Evolutionary conservation across 2,797 vertebrate genomes (phyloP).

Genomic region (Brotula barbata): DNA sequence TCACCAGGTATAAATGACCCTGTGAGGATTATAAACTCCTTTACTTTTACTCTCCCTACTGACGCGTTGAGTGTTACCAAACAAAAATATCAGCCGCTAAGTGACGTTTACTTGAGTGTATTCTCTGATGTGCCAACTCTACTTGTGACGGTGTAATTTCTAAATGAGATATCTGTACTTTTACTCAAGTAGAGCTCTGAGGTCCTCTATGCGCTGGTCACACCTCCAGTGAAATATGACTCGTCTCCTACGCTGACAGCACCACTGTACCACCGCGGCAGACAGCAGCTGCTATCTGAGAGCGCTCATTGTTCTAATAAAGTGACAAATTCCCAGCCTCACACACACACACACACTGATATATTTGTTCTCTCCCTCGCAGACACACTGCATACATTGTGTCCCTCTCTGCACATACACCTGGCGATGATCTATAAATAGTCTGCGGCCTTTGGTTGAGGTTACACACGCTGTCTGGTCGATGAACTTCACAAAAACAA

Average conservation of each 20-base stretch:
- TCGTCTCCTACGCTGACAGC: constrained; percentile 24
- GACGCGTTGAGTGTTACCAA: no score
- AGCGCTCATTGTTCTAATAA: constrained; percentile 53
- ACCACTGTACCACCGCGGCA: constrained; percentile 8
- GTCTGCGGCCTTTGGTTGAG: constrained; percentile 21
- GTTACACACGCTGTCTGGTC: constrained; percentile 41
- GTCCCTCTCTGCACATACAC: constrained; percentile 32
- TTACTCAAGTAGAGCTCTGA: no score
- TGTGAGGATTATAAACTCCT: no score
- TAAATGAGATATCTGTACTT: no score
- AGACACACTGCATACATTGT: constrained; percentile 15
- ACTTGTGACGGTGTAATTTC: no score
- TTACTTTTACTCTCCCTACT: no score
- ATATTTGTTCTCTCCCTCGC: not conserved
- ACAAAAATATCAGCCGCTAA: no score
- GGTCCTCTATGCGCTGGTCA: no score
- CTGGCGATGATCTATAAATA: constrained; percentile 61
- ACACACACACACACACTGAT: constrained; percentile 7
- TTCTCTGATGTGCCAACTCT: no score
- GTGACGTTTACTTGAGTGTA: no score
- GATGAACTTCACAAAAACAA: constrained; percentile 1
- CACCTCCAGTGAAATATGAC: constrained; percentile 23
- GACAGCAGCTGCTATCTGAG: constrained; percentile 52
- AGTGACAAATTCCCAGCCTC: constrained; percentile 44
- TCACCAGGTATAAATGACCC: no score